Evolutionary conservation across 2,888 invertebrate species (phyloP).

Genomic region (Alloplasta piceator): DNA sequence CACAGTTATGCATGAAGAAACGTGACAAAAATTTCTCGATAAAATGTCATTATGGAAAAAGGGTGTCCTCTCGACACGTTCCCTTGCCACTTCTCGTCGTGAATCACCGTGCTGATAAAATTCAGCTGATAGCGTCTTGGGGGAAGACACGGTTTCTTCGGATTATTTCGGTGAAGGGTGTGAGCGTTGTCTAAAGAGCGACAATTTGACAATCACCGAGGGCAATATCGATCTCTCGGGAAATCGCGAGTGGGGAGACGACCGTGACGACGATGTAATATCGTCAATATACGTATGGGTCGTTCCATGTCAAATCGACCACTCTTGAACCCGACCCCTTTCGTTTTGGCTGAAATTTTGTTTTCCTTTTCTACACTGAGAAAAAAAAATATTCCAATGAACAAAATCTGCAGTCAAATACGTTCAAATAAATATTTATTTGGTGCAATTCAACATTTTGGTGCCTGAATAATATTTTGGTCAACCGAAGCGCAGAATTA

Average conservation of each 20-base stretch:
- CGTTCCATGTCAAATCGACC: no score
- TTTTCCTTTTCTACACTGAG: no score
- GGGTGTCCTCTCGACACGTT: background rate
- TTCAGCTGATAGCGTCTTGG: background rate
- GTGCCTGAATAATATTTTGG: no score
- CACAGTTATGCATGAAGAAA: background rate
- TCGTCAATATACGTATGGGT: background rate
- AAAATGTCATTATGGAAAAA: constrained; percentile 4
- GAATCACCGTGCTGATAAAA: constrained; percentile 15
- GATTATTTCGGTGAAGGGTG: constrained; percentile 19
- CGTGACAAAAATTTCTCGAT: constrained; percentile 11
- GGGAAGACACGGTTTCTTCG: constrained; percentile 1
- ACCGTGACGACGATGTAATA: constrained; percentile 12
- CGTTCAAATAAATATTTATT: no score
- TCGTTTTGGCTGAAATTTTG: no score
- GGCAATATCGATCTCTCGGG: constrained; percentile 57
- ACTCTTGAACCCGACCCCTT: no score
- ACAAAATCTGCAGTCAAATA: no score
- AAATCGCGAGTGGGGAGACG: constrained; percentile 46
- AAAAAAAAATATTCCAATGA: no score
- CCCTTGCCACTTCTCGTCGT: background rate
- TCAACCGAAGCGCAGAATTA: no score
- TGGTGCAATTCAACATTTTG: no score
- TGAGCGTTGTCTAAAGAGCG: constrained; percentile 21
- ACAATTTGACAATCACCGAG: constrained; percentile 60